These are phyloP conservation scores for Hipposideros armiger DNA, from an alignment of 2,113 vertebrate genomes.

Conservation along the genomic window DNA sequence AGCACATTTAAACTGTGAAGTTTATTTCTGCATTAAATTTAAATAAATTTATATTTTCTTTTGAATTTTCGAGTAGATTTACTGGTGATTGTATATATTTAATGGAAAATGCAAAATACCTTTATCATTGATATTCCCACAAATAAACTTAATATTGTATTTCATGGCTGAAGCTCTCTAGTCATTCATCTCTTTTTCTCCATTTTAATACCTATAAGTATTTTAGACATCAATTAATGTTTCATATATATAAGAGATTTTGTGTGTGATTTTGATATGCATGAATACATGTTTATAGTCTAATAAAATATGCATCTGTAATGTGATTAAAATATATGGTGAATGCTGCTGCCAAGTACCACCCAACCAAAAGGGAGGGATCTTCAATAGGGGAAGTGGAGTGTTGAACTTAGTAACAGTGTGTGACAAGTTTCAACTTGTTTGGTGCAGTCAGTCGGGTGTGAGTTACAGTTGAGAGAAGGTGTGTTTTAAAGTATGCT, in stretches of 20 bases:
- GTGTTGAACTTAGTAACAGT: too few species aligned
- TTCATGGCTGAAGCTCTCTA: neutral
- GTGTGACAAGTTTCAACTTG: too few species aligned
- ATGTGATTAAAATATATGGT: too few species aligned
- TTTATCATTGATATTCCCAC: neutral
- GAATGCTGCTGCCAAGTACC: too few species aligned
- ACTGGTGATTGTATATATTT: neutral
- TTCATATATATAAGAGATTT: neutral
- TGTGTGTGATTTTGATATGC: neutral
- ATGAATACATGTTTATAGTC: neutral
- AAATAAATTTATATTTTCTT: neutral
- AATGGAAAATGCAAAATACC: neutral
- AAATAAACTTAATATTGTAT: neutral
- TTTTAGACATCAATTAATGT: neutral
- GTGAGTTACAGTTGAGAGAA: too few species aligned
- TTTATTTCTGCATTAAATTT: slow-evolving; percentile 9
- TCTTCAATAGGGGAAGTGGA: too few species aligned
- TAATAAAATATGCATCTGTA: neutral
- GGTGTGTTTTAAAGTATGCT: too few species aligned
- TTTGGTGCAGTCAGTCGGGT: too few species aligned
- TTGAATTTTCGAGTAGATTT: neutral
- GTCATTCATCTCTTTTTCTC: neutral
- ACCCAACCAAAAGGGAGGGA: too few species aligned
- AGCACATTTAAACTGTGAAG: neutral
- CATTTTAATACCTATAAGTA: neutral